Evolutionary conservation across 2,113 vertebrate species (phyloP).

Genomic region (Corythornis vintsioides): DNA sequence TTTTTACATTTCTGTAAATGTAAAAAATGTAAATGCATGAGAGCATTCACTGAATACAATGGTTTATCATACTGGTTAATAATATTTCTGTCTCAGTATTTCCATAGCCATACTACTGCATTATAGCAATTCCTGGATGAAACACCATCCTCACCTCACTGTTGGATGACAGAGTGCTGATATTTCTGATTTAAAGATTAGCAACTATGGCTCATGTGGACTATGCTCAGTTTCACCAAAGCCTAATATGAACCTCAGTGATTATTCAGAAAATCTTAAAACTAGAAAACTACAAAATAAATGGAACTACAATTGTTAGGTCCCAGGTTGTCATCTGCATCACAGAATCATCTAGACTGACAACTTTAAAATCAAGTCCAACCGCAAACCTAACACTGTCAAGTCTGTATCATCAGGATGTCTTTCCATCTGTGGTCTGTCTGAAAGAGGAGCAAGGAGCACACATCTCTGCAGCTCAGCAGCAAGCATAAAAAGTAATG

Average conservation of each 20-base stretch:
- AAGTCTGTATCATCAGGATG: background rate
- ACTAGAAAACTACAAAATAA: background rate
- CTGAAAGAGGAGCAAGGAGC: background rate
- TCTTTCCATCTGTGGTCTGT: background rate
- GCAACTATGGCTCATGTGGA: background rate
- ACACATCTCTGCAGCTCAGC: background rate
- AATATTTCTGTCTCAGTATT: background rate
- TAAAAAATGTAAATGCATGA: background rate
- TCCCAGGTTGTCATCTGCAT: background rate
- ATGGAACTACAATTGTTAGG: background rate
- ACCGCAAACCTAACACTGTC: background rate
- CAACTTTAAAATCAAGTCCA: background rate
- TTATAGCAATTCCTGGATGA: background rate
- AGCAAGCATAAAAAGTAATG: slow-evolving; percentile 26
- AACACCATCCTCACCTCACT: background rate
- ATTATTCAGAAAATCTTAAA: background rate
- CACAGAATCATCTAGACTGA: background rate
- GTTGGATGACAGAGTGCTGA: background rate
- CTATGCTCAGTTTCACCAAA: background rate
- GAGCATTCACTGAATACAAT: background rate
- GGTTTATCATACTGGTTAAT: background rate
- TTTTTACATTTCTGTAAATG: background rate
- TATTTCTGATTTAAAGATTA: background rate
- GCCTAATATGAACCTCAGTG: background rate
- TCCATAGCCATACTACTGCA: background rate